These are phyloP conservation scores for Labrus mixtus DNA, from an alignment of 2,113 vertebrate species.

Conservation along the genomic window DNA sequence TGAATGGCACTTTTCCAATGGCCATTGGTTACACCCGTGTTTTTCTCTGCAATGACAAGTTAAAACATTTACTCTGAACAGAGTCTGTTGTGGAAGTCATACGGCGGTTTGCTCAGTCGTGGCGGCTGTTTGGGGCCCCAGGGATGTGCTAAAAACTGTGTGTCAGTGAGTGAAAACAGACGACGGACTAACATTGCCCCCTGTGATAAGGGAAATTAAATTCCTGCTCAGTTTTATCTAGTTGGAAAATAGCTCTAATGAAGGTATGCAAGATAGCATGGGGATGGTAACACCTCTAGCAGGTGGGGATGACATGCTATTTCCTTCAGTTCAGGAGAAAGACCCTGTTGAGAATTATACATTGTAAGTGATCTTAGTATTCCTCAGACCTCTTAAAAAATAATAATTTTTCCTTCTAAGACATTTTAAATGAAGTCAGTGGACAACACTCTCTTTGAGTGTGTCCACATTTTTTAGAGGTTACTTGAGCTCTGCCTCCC, in stretches of 20 bases:
- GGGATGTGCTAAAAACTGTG: slow-evolving; percentile 63
- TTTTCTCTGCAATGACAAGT: neutral
- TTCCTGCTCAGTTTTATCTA: slow-evolving; percentile 65
- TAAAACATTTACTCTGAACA: neutral
- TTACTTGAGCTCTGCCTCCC: slow-evolving; percentile 11
- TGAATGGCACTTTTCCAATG: too few relatives aligned
- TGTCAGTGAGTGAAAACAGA: slow-evolving; percentile 72
- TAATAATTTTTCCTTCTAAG: neutral
- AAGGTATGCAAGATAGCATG: slow-evolving; percentile 51
- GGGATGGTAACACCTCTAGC: slow-evolving; percentile 43
- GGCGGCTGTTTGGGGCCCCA: slow-evolving; percentile 20
- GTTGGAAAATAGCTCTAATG: slow-evolving; percentile 63
- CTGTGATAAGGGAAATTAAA: slow-evolving; percentile 73
- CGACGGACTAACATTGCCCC: slow-evolving; percentile 18
- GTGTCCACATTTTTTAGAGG: too few relatives aligned
- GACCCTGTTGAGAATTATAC: neutral
- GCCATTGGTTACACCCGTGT: neutral
- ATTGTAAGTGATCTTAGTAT: neutral
- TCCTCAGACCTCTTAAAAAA: neutral
- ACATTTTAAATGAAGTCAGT: slow-evolving; percentile 8
- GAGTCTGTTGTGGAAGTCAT: neutral
- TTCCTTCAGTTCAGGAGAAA: neutral
- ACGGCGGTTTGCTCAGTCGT: neutral
- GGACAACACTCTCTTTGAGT: neutral
- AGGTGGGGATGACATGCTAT: slow-evolving; percentile 10